These are phyloP conservation scores for Bubo blakistoni DNA, from an alignment of 2,113 vertebrate species.

Conservation along the genomic window DNA sequence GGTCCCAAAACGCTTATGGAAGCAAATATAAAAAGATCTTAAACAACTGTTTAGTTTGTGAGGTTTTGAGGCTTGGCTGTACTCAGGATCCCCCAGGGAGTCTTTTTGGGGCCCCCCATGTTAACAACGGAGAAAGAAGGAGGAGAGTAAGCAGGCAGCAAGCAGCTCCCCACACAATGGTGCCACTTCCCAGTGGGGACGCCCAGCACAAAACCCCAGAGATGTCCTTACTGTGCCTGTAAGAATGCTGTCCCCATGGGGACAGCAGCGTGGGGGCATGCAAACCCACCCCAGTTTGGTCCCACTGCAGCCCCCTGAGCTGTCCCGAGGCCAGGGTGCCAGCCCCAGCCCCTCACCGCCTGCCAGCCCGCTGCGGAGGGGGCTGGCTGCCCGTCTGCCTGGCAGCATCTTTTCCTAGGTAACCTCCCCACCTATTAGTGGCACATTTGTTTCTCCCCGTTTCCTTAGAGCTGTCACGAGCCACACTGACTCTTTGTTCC, in stretches of 20 bases:
- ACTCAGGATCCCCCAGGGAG: background rate
- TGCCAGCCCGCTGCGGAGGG: background rate
- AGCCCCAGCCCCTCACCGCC: background rate
- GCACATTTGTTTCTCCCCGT: slow-evolving; percentile 58
- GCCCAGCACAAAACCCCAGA: background rate
- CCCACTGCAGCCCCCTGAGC: background rate
- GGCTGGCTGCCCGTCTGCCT: background rate
- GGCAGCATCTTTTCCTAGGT: slow-evolving; percentile 48
- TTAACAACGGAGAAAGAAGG: background rate
- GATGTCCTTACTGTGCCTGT: background rate
- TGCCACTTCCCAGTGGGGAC: background rate
- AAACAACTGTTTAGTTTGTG: background rate
- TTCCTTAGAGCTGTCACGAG: slow-evolving; percentile 64
- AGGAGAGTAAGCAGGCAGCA: background rate
- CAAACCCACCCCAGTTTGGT: background rate
- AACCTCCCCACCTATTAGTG: slow-evolving; percentile 69
- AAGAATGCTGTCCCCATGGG: background rate
- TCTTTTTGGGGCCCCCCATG: accelerated
- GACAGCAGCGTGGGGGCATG: background rate
- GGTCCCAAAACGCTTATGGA: background rate
- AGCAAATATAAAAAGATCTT: background rate
- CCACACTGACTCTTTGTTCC: slow-evolving; percentile 68
- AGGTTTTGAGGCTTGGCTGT: background rate
- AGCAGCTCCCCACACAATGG: background rate
- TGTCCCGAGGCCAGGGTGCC: background rate